Percentiles rank a stretch among this genome's conserved stretches.
These are phyloP conservation scores for Willowsia nigromaculata DNA, from an alignment of 2,888 invertebrate genomes.

Conservation along the genomic window DNA sequence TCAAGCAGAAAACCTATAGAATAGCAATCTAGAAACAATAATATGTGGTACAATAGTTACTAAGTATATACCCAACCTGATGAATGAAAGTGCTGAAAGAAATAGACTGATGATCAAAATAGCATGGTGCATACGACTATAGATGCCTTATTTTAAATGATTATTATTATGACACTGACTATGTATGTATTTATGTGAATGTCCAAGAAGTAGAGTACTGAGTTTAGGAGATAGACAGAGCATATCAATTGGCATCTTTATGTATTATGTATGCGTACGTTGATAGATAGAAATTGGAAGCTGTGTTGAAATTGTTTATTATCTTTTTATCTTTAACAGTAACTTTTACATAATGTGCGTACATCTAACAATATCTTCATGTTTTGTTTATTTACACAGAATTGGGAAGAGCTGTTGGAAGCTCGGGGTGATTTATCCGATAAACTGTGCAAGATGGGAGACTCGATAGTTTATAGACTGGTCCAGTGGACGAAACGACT, in stretches of 20 bases:
- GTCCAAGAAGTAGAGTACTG: too few species aligned
- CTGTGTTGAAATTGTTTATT: neutral
- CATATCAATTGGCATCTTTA: too few species aligned
- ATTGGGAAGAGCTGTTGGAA: slow-evolving; percentile 93
- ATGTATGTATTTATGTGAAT: too few species aligned
- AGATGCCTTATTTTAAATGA: too few species aligned
- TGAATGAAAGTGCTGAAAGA: slow-evolving; percentile 3
- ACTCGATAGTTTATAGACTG: slow-evolving; percentile 98
- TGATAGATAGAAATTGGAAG: too few species aligned
- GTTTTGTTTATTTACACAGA: slow-evolving; percentile 82
- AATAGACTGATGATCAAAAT: too few species aligned
- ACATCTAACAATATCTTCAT: neutral
- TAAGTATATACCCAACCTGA: neutral
- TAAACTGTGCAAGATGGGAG: slow-evolving; percentile 96
- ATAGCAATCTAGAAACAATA: neutral
- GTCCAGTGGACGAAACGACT: slow-evolving; percentile 99
- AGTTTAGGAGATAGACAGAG: too few species aligned
- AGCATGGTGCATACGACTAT: too few species aligned
- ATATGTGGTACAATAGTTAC: neutral
- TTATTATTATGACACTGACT: too few species aligned
- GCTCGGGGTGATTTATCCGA: slow-evolving; percentile 95
- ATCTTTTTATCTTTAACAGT: neutral
- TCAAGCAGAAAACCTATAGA: neutral
- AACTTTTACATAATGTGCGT: too few species aligned
- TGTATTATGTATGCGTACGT: too few species aligned